Conservation (phyloP, 2,797 vertebrate species). For the Sebastes cheni region DNA sequence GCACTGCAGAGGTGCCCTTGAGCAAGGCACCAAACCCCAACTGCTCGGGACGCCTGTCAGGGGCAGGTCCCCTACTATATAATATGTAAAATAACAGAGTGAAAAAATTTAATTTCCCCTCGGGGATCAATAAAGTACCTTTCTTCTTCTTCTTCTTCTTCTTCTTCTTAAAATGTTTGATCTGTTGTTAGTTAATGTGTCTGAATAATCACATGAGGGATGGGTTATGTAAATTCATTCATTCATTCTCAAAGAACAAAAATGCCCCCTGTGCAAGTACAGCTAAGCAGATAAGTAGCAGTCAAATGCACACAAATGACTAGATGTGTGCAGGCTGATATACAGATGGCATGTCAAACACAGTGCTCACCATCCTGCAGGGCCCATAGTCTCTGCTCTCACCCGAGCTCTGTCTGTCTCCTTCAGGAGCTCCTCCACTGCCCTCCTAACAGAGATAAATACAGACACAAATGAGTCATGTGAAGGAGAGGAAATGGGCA, state of each 20-base stretch:
- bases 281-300: neutral
- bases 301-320: neutral
- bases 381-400: slow-evolving; percentile 97
- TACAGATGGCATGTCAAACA: slow-evolving; percentile 20
- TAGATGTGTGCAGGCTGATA: neutral
- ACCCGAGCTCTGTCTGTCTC: slow-evolving; percentile 93
- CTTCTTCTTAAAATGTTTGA: too few species aligned
- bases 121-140: too few species aligned
- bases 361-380: slow-evolving; percentile 92
- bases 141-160: too few species aligned
- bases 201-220: too few species aligned
- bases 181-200: too few species aligned
- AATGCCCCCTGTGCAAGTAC: neutral
- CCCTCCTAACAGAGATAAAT: slow-evolving; percentile 81
- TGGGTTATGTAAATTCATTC: too few species aligned
- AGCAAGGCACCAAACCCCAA: too few species aligned
- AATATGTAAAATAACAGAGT: too few species aligned
- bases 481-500: neutral
- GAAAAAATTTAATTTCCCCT: too few species aligned
- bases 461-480: slow-evolving; percentile 1
- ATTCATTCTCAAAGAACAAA: neutral
- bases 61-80: too few species aligned
- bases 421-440: slow-evolving; percentile 95
- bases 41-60: too few species aligned
- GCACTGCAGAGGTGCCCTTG: too few species aligned